Evolutionary conservation across 2,888 invertebrate genomes (phyloP).

Genomic region (Cryptocephalus moraei): DNA sequence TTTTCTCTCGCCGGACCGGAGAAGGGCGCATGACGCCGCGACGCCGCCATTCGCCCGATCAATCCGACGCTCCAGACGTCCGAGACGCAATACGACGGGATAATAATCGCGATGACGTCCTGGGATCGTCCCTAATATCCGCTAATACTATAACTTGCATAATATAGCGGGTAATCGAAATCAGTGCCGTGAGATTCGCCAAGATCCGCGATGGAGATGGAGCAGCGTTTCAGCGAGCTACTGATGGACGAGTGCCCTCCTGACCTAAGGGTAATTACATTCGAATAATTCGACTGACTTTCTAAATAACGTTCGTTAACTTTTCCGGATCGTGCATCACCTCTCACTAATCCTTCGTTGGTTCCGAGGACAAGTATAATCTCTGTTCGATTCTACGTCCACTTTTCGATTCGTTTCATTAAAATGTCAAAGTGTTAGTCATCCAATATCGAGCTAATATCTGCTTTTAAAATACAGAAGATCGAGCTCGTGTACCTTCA

Average conservation of each 20-base stretch:
- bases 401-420: no score
- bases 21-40: slow-evolving; percentile 27
- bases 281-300: background rate
- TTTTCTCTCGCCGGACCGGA: background rate
- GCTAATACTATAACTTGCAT: slow-evolving; percentile 2
- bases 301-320: no score
- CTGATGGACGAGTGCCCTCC: slow-evolving; percentile 33
- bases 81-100: slow-evolving; percentile 4
- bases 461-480: no score
- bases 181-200: background rate
- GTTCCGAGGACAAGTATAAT: no score
- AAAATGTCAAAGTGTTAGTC: no score
- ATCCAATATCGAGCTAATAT: no score
- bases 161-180: background rate
- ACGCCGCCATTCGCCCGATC: slow-evolving; percentile 23
- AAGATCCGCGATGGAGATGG: slow-evolving; percentile 16
- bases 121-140: background rate
- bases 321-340: no score
- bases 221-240: slow-evolving; percentile 27
- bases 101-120: background rate
- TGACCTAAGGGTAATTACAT: slow-evolving; percentile 27
- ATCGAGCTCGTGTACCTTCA: no score
- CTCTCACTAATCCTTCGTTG: no score
- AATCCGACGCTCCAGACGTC: slow-evolving; percentile 15
- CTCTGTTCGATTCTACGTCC: no score